Percentiles rank a stretch among this genome's conserved stretches.
phyloP scores from a whole-genome alignment of 2,888 invertebrate genomes.

The Xanthorhoe spadicearia region DNA sequence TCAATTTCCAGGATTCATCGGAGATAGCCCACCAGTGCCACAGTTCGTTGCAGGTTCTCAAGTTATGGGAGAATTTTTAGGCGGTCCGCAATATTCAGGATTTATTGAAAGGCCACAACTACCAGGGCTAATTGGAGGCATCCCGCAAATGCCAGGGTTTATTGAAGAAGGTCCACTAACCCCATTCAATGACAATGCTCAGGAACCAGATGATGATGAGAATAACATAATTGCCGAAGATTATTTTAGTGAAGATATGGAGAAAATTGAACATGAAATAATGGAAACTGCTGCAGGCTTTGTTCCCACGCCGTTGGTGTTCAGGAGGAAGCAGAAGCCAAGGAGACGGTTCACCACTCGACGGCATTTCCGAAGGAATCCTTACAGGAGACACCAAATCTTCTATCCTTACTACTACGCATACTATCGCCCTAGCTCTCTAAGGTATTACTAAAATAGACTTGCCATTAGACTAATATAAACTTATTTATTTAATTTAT shows the following conservation, averaged over 20 bases:
- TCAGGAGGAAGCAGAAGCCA: slow-evolving; percentile 53
- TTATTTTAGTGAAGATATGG: slow-evolving; percentile 52
- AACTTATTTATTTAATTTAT: slow-evolving; percentile 37
- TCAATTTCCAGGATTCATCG: slow-evolving; percentile 1
- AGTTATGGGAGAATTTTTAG: slow-evolving; percentile 7
- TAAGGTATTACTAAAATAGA: slow-evolving; percentile 65
- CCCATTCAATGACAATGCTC: slow-evolving; percentile 10
- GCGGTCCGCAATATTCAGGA: slow-evolving; percentile 7
- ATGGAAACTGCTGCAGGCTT: slow-evolving; percentile 76
- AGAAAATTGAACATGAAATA: slow-evolving; percentile 65
- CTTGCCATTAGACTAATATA: slow-evolving; percentile 42
- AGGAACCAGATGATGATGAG: slow-evolving; percentile 29
- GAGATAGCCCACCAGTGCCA: slow-evolving; percentile 4
- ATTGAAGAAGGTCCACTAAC: slow-evolving; percentile 14
- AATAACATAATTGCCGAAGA: slow-evolving; percentile 43
- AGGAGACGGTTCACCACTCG: slow-evolving; percentile 61
- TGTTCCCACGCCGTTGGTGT: slow-evolving; percentile 61
- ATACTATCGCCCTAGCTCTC: slow-evolving; percentile 70
- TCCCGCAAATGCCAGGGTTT: slow-evolving; percentile 16
- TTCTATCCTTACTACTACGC: slow-evolving; percentile 66
- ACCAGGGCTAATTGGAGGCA: slow-evolving; percentile 3
- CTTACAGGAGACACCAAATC: slow-evolving; percentile 59
- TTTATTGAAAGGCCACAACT: slow-evolving; percentile 11
- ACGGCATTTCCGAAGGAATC: slow-evolving; percentile 61
- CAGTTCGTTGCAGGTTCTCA: slow-evolving; percentile 6